Evolutionary conservation across 2,888 invertebrate species (phyloP).

Genomic region (Ashinkailepas kermadecensis): DNA sequence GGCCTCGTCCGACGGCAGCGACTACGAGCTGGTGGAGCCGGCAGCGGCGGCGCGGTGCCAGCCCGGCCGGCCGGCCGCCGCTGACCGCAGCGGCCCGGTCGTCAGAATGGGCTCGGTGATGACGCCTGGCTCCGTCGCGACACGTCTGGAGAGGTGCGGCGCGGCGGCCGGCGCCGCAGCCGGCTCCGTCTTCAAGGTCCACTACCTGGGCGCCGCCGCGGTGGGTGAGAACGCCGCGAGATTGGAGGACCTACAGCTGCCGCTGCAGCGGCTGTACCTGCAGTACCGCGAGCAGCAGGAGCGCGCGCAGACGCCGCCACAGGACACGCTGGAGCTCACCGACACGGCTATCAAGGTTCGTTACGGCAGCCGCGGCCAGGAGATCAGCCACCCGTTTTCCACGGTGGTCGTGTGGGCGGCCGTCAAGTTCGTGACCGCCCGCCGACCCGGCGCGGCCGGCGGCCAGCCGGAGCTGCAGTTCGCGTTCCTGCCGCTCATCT

Average conservation of each 20-base stretch:
- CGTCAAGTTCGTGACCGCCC: constrained; percentile 63
- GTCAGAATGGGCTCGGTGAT: neutral
- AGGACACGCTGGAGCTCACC: constrained; percentile 57
- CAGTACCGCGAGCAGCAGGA: constrained; percentile 43
- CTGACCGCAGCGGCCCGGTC: neutral
- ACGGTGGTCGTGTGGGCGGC: constrained; percentile 91
- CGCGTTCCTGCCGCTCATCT: constrained; percentile 76
- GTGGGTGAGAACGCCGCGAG: constrained; percentile 63
- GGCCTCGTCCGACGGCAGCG: neutral
- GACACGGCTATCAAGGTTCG: constrained; percentile 32
- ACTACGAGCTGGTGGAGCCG: neutral
- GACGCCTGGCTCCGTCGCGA: neutral
- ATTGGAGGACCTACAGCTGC: constrained; percentile 70
- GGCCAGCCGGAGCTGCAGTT: constrained; percentile 48
- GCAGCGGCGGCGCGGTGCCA: neutral
- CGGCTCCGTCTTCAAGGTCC: constrained; percentile 46
- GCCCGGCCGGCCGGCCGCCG: no score
- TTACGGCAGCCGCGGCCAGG: constrained; percentile 37
- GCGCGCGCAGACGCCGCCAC: constrained; percentile 48
- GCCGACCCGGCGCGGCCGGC: constrained; percentile 26
- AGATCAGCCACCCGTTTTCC: constrained; percentile 65
- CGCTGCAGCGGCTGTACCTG: constrained; percentile 65
- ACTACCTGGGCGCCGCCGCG: constrained; percentile 72
- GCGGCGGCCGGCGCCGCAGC: neutral
- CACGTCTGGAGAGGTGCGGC: neutral